Conservation (phyloP, 2,888 invertebrate species). For the Eilema griseolum region DNA sequence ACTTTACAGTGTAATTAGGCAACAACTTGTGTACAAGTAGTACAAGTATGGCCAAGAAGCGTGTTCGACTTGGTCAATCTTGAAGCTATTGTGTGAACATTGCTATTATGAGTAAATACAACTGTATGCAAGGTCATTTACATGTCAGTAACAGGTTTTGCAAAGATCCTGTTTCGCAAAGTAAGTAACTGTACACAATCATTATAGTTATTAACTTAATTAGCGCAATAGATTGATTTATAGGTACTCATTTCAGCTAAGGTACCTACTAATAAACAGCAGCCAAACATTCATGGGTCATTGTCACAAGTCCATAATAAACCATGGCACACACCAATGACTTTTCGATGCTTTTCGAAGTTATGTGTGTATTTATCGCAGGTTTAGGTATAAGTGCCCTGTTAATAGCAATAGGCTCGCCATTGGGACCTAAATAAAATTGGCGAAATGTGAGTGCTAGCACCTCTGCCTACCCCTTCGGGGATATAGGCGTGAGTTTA, state of each 20-base stretch:
- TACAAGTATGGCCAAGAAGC: neutral
- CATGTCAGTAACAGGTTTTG: constrained; percentile 17
- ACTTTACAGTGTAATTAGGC: constrained; percentile 8
- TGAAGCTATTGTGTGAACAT: constrained; percentile 10
- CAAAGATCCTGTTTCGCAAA: constrained; percentile 21
- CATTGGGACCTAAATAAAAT: no score
- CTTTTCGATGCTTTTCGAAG: no score
- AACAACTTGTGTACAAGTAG: constrained; percentile 5
- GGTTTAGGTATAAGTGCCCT: no score
- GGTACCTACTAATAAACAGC: no score
- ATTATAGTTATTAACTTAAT: neutral
- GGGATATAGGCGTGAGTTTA: no score
- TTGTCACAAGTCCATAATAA: no score
- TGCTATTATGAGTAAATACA: constrained; percentile 13
- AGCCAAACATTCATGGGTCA: no score
- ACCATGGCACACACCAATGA: no score
- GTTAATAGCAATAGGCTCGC: no score
- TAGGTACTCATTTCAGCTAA: neutral
- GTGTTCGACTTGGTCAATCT: constrained; percentile 8
- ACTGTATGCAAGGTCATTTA: constrained; percentile 15
- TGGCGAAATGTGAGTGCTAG: no score
- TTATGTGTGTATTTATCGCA: no score
- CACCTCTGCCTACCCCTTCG: no score
- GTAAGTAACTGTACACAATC: constrained; percentile 10
- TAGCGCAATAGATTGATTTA: neutral